Base-by-base conservation (phyloP, 2,888 invertebrate genomes). In the Lycia hirtaria region DNA sequence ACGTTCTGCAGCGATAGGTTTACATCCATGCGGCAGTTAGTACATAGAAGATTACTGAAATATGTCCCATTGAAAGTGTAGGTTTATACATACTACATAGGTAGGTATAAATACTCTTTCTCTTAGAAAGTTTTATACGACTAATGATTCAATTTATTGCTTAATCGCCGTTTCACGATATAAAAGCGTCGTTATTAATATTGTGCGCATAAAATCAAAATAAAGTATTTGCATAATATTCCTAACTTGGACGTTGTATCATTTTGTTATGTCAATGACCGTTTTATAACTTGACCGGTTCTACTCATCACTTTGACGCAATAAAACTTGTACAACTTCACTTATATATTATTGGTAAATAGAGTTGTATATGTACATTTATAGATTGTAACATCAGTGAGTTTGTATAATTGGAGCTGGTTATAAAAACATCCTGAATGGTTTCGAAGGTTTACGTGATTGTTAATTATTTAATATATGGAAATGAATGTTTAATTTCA, bases 81-180 rank as follows among this genome's bases (percentile, higher is more conserved):
- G n/a, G n/a, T n/a, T n/a, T n/a, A n/a, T n/a, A n/a, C n/a, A n/a
- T n/a, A n/a, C n/a, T n/a, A 37, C 37, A 40, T 20, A 41, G 24
- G 35, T 43, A 43, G n/a, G 26, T 9, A 28, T 14, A 2, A n/a
- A 30, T 17, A 43, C 15, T 22, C 35, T 54, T 43, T 59, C 53
- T 38, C 45, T 59, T 59, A 54, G 59, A 59, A 59, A 59, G 59
- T 59, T 59, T 45, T 47, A 53, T 45, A 30, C 45, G 41, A 59
- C 45, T 49, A 44, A 58, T 49, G 33, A 45, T 54, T 54, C 28
- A 44, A 53, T 53, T 56, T 37, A 38, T 32, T 44, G 58, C 44
- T 53, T 58, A 54, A 58, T 54, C 49, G 49, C 53, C 40, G 53
- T 53, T 53, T 53, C 44, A 35, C 32, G 43, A 44, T 40, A 38